Evolutionary conservation across 2,797 vertebrate species (phyloP), one percentile per base, ranked within the genome.

Genomic region (Falco concolor): DNA sequence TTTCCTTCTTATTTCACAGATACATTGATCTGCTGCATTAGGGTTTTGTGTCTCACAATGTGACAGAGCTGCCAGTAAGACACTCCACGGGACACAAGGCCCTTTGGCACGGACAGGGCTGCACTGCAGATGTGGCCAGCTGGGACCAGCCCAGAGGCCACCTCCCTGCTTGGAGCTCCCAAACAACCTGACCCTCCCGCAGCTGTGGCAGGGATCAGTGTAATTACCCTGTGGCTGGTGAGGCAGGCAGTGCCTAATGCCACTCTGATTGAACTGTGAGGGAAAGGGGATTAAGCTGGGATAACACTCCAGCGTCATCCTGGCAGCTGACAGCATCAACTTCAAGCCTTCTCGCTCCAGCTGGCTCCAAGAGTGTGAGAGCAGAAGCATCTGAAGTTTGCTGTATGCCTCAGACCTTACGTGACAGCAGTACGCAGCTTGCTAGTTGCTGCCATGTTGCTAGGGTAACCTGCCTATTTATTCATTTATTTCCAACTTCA

Each of bases 221-320:
- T 30, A 36, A 78, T 74, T 70, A 59, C n/a, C 68, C 57, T 32
- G 27, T 24, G 74, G 59, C 87, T 92, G 74, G 49, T 8, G 8
- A 72, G 84, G 60, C 56, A 53, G 60, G 36, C 0, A 0, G 27
- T 78, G 54, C 59, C 65, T 89, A 24, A 68, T 72, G 56, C 87
- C 4, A 3, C 78, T 81, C 19, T 0, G 0, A 24, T 5, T 73
- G 89, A 94, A 30, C 72, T 21, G 30, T 0, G 0, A 72, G 53
- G 69, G 76, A 91, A 95, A 92, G 49, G 56, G 64, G 76, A 64
- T 95, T 95, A 96, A 97, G 92, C 94, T 82, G 84, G 94, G 87
- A 93, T 97, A 94, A 93, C 1, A 27, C 52, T 87, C 59, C 76
- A 59, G 64, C 76, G 61, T 94, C 76, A 84, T 92, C 67, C 75